Evolutionary conservation across 2,797 vertebrate species (phyloP).

Genomic region (Pterois miles): DNA sequence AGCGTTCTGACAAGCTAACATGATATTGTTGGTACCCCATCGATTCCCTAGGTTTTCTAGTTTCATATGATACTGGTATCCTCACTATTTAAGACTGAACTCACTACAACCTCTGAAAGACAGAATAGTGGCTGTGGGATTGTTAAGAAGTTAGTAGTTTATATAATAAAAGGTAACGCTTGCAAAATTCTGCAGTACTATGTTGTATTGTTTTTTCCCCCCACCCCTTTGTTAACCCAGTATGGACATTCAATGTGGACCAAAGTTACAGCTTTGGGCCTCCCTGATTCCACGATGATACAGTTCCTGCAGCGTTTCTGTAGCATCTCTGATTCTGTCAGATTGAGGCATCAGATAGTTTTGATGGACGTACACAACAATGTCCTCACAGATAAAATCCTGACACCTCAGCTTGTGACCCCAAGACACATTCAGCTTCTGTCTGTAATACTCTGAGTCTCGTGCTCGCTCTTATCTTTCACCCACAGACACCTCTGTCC

Average conservation of each 20-base stretch:
- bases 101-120: too few relatives aligned
- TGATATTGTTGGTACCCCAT: too few relatives aligned
- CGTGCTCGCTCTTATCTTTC: conserved; percentile 66
- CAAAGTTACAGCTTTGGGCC: neutral
- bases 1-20: too few relatives aligned
- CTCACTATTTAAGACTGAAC: too few relatives aligned
- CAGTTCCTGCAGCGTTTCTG: conserved; percentile 23
- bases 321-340: conserved; percentile 47
- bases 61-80: too few relatives aligned
- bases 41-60: too few relatives aligned
- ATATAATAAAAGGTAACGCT: too few relatives aligned
- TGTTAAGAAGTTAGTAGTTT: too few relatives aligned
- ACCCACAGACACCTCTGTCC: conserved; percentile 66
- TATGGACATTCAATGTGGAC: neutral
- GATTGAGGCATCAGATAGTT: conserved; percentile 60
- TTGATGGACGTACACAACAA: conserved; percentile 67
- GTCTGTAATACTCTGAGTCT: conserved; percentile 44
- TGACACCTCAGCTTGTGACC: conserved; percentile 55
- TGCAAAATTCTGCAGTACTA: too few relatives aligned
- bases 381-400: conserved; percentile 63
- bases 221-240: neutral
- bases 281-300: conserved; percentile 22
- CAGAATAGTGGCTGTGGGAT: too few relatives aligned
- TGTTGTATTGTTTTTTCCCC: rapidly evolving
- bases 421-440: conserved; percentile 42